Conservation (phyloP, 2,797 vertebrate genomes). For the Enteromius argenteus region DNA sequence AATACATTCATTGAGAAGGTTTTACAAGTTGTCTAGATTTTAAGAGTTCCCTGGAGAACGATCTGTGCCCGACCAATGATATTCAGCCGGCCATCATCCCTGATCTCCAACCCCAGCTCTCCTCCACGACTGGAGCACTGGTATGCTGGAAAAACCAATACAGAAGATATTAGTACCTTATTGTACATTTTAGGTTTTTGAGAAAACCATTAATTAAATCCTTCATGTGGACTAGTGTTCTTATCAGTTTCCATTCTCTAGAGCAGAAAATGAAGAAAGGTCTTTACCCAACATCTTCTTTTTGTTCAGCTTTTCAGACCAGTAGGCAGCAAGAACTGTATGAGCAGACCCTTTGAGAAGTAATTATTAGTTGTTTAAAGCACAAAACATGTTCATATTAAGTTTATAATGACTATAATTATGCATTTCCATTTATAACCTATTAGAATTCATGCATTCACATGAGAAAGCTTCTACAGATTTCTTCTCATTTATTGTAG, state of each 20-base stretch:
- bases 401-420: not conserved
- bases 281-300: conserved; percentile 85
- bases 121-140: conserved; percentile 90
- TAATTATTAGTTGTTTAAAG: not conserved
- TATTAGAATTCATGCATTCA: not conserved
- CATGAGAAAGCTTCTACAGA: not conserved
- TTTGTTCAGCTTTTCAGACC: conserved; percentile 89
- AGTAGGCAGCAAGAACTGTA: conserved; percentile 88
- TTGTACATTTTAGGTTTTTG: not conserved
- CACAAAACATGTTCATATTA: not conserved
- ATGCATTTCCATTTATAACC: not conserved
- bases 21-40: conserved; percentile 60
- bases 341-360: conserved; percentile 86
- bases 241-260: not conserved
- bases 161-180: too few species aligned
- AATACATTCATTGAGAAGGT: not conserved
- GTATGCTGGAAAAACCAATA: conserved; percentile 78
- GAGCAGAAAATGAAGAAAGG: not conserved
- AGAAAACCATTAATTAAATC: not conserved
- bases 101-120: conserved; percentile 83
- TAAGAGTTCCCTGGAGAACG: conserved; percentile 81
- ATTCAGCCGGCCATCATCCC: conserved; percentile 81
- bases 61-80: conserved; percentile 77
- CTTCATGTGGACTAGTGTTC: not conserved
- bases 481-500: not conserved